Evolutionary conservation across 2,797 vertebrate genomes (phyloP), one percentile per base, ranked within the genome.

Genomic region (Semotilus atromaculatus): DNA sequence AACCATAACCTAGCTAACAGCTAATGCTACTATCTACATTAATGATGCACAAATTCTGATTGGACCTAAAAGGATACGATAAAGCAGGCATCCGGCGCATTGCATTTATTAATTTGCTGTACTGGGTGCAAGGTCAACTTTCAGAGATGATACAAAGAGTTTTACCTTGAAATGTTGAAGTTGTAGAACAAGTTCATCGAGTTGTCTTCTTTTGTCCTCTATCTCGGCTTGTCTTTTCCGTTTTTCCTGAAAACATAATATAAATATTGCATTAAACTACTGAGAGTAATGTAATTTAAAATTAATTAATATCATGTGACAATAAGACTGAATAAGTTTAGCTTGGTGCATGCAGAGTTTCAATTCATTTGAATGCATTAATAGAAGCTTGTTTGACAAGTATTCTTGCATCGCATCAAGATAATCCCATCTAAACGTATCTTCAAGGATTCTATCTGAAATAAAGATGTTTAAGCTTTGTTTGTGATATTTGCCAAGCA

Each of bases 101-200:
- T 70, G 40, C 1, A 80, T 36, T 48, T 23, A 29, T 79, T 1
- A n/a, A 23, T 45, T 13, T n/a, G 14, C 4, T 53, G 31, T 51
- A n/a, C 19, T 80, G 19, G 4, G 26, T 64, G 72, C 45, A 74
- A 23, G 19, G 19, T 51, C 14, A 21, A 43, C 23, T 21, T 68
- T 36, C 48, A 8, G 14, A 36, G 34, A 72, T 16, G 6, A 55
- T 23, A 29, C 51, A 80, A 16, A 81, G 74, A 79, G 4, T 21
- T 90, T 93, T 94, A 99, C 98, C 97, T 98, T 99, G 91, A 98
- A 96, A 94, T 99, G 97, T 92, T 99, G 98, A 90, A 98, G 95
- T 90, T 98, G 97, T 88, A 99, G 95, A 90, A 98, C 97, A 93
- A 98, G 95, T 86, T 98, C 97, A 86, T 99, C 98, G 3, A 99